Percentiles rank a stretch among this genome's conserved stretches.
Evolutionary conservation across 2,797 vertebrate species (phyloP).

Genomic region (Telmatherina bonti): DNA sequence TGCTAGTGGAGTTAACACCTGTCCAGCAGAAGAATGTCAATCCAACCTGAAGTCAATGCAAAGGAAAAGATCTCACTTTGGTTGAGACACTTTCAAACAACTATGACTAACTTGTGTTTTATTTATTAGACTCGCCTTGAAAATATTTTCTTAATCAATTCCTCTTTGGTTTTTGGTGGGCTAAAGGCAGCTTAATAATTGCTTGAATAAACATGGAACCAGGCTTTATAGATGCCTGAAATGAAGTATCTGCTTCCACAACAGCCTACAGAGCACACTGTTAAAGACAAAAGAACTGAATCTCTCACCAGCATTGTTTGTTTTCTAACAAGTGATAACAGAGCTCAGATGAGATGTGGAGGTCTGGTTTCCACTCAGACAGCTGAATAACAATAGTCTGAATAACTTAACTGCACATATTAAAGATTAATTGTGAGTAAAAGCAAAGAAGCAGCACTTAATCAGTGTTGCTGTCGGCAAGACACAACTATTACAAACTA

Average conservation of each 20-base stretch:
- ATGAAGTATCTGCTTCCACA: background rate
- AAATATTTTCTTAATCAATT: background rate
- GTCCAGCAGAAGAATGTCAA: background rate
- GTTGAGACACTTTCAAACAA: background rate
- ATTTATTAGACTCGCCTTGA: background rate
- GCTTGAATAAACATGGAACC: background rate
- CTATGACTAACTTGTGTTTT: background rate
- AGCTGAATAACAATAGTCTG: background rate
- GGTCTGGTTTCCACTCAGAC: background rate
- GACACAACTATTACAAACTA: conserved; percentile 21
- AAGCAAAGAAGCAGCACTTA: conserved; percentile 23
- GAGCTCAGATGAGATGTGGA: too few species aligned
- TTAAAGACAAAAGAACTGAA: background rate
- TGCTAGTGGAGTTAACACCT: background rate
- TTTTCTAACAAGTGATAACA: too few species aligned
- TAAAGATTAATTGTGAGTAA: conserved; percentile 36
- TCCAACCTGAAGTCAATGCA: background rate
- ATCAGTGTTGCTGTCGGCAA: conserved; percentile 32
- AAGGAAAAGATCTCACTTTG: background rate
- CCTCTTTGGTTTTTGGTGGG: background rate
- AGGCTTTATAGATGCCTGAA: background rate
- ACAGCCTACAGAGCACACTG: background rate
- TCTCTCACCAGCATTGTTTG: too few species aligned
- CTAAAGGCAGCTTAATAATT: background rate
- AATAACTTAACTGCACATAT: conserved; percentile 18